These are phyloP conservation scores for Pelochelys cantorii DNA, from an alignment of 2,797 vertebrate species.

Conservation along the genomic window DNA sequence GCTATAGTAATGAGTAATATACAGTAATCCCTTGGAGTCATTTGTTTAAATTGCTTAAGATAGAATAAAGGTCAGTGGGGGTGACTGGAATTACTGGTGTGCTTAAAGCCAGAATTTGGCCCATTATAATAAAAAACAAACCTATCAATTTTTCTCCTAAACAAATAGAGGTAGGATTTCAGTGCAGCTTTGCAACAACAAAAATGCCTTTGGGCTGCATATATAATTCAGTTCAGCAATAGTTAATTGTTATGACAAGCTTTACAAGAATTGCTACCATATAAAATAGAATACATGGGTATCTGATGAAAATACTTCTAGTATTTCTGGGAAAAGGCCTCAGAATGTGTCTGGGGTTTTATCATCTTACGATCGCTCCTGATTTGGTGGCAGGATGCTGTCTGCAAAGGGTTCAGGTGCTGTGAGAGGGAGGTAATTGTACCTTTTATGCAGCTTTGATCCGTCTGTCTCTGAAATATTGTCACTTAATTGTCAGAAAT, in stretches of 20 bases:
- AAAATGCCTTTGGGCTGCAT: not conserved
- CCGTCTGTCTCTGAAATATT: not conserved
- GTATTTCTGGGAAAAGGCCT: not conserved
- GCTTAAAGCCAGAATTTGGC: not conserved
- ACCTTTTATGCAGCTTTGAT: not conserved
- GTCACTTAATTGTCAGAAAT: not conserved
- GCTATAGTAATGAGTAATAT: not conserved
- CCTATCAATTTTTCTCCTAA: rapidly evolving
- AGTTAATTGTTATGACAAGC: not conserved
- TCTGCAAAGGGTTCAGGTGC: not conserved
- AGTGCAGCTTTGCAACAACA: not conserved
- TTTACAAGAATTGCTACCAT: not conserved
- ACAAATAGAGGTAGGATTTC: not conserved
- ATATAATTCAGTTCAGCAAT: not conserved
- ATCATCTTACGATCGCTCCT: not conserved
- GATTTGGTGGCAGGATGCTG: not conserved
- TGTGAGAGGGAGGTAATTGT: rapidly evolving
- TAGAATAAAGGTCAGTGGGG: rapidly evolving
- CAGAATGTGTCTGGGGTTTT: rapidly evolving
- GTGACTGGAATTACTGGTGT: not conserved
- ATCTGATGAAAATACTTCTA: not conserved
- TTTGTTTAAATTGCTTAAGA: not conserved
- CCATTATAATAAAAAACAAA: not conserved
- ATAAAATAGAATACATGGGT: not conserved
- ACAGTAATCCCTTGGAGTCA: not conserved